Evolutionary conservation across 2,888 invertebrate genomes (phyloP).

Genomic region (Koerneria pararmatus): DNA sequence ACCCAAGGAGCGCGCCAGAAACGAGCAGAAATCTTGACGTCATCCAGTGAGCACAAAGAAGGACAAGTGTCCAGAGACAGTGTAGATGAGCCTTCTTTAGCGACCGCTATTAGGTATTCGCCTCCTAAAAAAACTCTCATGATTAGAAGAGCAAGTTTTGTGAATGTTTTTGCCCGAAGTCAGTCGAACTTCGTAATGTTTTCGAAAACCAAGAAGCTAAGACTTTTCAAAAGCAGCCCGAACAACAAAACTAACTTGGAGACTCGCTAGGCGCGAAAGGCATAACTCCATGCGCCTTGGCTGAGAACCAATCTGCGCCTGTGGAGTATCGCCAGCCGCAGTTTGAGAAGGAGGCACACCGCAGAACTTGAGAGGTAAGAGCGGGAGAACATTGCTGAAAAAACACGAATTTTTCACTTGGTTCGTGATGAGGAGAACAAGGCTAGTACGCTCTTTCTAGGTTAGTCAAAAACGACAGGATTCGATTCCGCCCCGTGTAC

Average conservation of each 20-base stretch:
- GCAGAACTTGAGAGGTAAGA: slow-evolving; percentile 12
- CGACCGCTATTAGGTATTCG: slow-evolving; percentile 18
- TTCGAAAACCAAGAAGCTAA: too few species aligned
- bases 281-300: slow-evolving; percentile 16
- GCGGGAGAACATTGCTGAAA: slow-evolving; percentile 16
- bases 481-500: too few species aligned
- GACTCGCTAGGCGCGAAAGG: slow-evolving; percentile 12
- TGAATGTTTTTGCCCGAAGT: background rate
- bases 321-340: slow-evolving; percentile 17
- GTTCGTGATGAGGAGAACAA: too few species aligned
- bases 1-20: slow-evolving; percentile 23
- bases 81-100: background rate
- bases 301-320: slow-evolving; percentile 22
- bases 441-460: too few species aligned
- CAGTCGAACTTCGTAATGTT: too few species aligned
- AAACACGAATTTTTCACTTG: too few species aligned
- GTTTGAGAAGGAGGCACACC: slow-evolving; percentile 5
- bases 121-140: slow-evolving; percentile 15
- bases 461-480: too few species aligned
- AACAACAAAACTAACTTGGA: slow-evolving; percentile 8
- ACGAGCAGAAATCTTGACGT: slow-evolving; percentile 14
- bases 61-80: slow-evolving; percentile 18
- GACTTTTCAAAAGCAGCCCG: background rate
- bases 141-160: background rate
- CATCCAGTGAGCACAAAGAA: slow-evolving; percentile 15